A percentile compares a stretch with the other conserved stretches of the same genome.
These are phyloP conservation scores for Coilia nasus DNA, from an alignment of 2,797 vertebrate genomes.

Conservation along the genomic window DNA sequence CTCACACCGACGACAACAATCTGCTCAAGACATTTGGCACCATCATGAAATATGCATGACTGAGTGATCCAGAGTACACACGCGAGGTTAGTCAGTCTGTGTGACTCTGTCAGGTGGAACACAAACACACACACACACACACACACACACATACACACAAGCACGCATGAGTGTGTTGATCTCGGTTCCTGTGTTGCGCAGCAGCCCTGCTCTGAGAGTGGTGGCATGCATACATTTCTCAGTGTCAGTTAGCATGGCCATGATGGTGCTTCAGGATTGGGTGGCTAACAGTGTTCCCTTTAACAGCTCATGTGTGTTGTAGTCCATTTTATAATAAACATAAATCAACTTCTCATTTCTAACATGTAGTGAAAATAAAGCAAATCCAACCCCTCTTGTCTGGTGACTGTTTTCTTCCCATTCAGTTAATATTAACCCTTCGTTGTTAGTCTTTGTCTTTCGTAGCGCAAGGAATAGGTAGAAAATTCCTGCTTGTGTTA, in stretches of 20 bases:
- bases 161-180: too few relatives aligned
- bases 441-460: neutral
- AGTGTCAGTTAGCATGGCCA: neutral
- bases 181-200: too few relatives aligned
- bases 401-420: conserved; percentile 30
- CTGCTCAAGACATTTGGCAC: conserved; percentile 36
- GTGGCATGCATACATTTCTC: neutral
- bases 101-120: neutral
- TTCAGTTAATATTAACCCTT: neutral
- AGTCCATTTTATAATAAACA: neutral
- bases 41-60: conserved; percentile 43
- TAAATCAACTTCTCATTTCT: neutral
- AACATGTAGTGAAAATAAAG: conserved; percentile 25
- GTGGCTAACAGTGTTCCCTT: neutral
- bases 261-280: too few relatives aligned
- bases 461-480: neutral
- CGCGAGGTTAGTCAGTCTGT: neutral
- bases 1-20: neutral
- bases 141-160: too few relatives aligned
- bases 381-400: neutral
- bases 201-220: too few relatives aligned
- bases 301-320: neutral
- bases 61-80: neutral
- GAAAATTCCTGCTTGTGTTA: conserved; percentile 32
- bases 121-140: neutral